These are phyloP conservation scores for Xanthia togata DNA, from an alignment of 2,888 invertebrate species.

Conservation along the genomic window DNA sequence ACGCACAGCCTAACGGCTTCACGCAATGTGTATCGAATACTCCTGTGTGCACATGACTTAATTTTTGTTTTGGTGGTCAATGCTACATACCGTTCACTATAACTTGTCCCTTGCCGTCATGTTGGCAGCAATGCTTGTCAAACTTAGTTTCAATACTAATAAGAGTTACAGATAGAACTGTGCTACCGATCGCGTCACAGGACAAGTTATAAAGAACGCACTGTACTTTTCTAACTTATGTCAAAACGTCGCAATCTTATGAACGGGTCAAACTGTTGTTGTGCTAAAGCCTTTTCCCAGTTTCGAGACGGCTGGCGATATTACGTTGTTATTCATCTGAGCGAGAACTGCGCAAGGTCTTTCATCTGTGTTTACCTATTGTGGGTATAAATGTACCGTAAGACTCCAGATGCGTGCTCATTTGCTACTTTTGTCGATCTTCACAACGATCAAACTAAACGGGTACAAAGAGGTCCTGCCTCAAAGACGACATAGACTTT, in stretches of 20 bases:
- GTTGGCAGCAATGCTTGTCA: background rate
- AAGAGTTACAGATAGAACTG: background rate
- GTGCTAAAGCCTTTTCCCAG: background rate
- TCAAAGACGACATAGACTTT: background rate
- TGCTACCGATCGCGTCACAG: background rate
- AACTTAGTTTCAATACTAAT: background rate
- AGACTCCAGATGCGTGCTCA: background rate
- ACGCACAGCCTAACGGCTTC: slow-evolving; percentile 62
- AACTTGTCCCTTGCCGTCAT: background rate
- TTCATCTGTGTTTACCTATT: background rate
- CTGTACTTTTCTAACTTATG: background rate
- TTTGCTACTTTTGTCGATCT: slow-evolving; percentile 7
- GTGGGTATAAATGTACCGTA: slow-evolving; percentile 2
- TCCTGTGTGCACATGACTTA: slow-evolving; percentile 67
- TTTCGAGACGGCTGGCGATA: slow-evolving; percentile 2
- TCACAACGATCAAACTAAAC: slow-evolving; percentile 37
- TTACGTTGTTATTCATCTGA: background rate
- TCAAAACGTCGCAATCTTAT: slow-evolving; percentile 33
- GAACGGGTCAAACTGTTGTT: slow-evolving; percentile 20
- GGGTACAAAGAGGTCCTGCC: slow-evolving; percentile 19
- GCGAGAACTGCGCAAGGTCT: background rate
- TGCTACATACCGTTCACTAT: slow-evolving; percentile 17
- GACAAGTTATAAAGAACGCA: background rate
- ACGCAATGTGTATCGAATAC: slow-evolving; percentile 64
- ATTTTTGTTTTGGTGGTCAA: slow-evolving; percentile 58